Conservation (phyloP, 2,888 invertebrate species). For the Dugesia japonica region DNA sequence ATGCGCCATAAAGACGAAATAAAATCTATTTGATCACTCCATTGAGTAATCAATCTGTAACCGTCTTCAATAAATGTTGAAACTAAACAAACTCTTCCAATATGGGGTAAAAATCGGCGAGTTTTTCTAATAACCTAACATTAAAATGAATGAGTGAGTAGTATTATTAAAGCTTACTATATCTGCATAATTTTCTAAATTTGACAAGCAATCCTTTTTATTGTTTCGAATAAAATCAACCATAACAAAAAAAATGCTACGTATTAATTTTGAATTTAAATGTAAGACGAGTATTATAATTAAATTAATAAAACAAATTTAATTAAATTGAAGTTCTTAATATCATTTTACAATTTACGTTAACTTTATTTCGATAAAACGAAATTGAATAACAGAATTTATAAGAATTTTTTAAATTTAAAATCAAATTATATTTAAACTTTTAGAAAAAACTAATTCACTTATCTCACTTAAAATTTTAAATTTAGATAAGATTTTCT, state of each 20-base stretch:
- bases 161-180: not conserved
- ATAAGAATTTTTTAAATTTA: too few relatives aligned
- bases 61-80: slow-evolving; percentile 98
- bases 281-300: not conserved
- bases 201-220: not conserved
- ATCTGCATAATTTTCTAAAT: not conserved
- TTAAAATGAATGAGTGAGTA: not conserved
- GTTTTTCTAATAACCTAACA: slow-evolving; percentile 29
- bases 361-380: too few relatives aligned
- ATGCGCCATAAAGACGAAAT: slow-evolving; percentile 94
- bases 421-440: too few relatives aligned
- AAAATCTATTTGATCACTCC: slow-evolving; percentile 86
- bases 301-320: not conserved
- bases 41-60: slow-evolving; percentile 95
- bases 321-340: too few relatives aligned
- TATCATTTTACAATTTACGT: too few relatives aligned
- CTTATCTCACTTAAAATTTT: too few relatives aligned
- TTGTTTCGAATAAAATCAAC: not conserved
- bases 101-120: slow-evolving; percentile 59
- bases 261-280: not conserved
- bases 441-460: too few relatives aligned
- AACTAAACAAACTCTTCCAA: slow-evolving; percentile 84
- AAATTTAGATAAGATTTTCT: too few relatives aligned
- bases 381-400: too few relatives aligned
- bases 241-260: not conserved